phyloP scores from a whole-genome alignment of 2,113 vertebrate genomes.

The Chloropsis hardwickii region DNA sequence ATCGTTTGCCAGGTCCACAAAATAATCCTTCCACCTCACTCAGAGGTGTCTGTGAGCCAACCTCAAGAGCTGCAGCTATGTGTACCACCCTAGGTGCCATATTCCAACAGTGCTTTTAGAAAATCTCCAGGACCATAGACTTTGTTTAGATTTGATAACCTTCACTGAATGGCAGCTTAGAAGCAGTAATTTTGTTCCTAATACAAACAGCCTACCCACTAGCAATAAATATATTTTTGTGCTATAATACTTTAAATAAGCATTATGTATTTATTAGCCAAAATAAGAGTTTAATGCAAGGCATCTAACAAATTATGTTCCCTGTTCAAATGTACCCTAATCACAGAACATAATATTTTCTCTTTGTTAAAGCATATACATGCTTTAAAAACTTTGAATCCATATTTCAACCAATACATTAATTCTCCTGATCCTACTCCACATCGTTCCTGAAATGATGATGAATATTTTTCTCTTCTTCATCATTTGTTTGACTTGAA shows the following conservation, averaged over 20 bases:
- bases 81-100: neutral
- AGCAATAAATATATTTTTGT: neutral
- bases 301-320: neutral
- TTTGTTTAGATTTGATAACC: conserved; percentile 24
- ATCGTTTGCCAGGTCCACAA: neutral
- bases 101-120: neutral
- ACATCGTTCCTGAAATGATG: neutral
- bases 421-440: neutral
- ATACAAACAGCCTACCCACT: neutral
- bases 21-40: conserved; percentile 3
- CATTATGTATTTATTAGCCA: neutral
- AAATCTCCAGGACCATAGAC: neutral
- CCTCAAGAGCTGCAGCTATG: neutral
- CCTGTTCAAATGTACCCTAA: neutral
- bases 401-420: neutral
- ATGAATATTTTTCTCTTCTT: neutral
- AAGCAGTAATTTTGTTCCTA: neutral
- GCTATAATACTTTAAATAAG: neutral
- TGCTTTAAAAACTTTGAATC: neutral
- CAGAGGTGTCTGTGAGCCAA: neutral
- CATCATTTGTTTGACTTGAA: neutral
- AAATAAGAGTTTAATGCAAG: neutral
- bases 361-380: neutral
- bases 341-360: neutral
- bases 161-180: neutral